Evolutionary conservation across 2,113 vertebrate genomes (phyloP).

Genomic region (Ellobius talpinus): DNA sequence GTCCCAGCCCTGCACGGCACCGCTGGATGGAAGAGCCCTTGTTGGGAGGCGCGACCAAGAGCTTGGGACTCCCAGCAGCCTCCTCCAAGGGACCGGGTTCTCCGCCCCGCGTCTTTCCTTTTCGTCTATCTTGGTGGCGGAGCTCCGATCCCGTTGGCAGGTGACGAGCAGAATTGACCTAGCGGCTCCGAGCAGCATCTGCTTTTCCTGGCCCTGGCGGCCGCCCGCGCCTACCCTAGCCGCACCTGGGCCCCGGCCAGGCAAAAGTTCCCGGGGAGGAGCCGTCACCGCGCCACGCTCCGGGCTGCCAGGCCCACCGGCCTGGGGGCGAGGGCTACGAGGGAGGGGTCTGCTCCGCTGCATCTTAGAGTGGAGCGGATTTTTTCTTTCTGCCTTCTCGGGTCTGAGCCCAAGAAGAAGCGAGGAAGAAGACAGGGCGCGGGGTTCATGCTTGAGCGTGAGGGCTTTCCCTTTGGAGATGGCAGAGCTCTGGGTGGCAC

Average conservation of each 20-base stretch:
- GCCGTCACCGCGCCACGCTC: neutral
- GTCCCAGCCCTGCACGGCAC: neutral
- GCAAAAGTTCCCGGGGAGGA: conserved; percentile 72
- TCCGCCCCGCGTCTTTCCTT: neutral
- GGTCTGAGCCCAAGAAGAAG: neutral
- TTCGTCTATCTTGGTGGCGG: neutral
- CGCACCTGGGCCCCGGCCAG: neutral
- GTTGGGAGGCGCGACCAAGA: conserved; percentile 27
- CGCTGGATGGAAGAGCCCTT: neutral
- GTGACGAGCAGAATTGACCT: neutral
- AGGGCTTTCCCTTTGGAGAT: conserved; percentile 65
- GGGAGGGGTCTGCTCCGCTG: neutral
- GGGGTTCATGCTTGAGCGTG: conserved; percentile 53
- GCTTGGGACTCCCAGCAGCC: neutral
- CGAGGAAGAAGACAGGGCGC: neutral
- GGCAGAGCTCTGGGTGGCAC: conserved; percentile 66
- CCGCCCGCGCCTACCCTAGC: neutral
- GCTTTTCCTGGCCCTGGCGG: neutral
- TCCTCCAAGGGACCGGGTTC: neutral
- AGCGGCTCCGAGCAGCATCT: neutral
- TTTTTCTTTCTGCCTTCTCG: neutral
- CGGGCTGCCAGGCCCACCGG: neutral
- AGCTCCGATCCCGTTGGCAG: neutral
- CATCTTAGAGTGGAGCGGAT: neutral
- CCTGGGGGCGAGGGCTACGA: neutral